Percentiles rank a stretch among this genome's conserved stretches.
phyloP scores from a whole-genome alignment of 2,888 invertebrate genomes.

The Scaptomyza reducta region DNA sequence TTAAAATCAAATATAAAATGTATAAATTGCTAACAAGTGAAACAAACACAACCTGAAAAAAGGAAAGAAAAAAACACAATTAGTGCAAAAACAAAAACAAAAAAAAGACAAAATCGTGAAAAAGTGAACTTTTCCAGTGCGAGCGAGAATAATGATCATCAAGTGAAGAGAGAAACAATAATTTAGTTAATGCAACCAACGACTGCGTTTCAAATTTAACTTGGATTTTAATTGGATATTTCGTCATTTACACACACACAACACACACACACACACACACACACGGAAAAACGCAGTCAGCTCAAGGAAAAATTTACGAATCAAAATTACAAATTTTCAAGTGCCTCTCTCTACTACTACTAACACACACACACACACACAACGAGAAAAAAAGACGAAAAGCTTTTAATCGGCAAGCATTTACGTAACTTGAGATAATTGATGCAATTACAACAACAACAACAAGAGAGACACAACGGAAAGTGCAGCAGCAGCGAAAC shows the following conservation, averaged over 20 bases:
- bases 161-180: conserved; percentile 53
- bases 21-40: conserved; percentile 80
- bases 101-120: conserved; percentile 30
- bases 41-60: conserved; percentile 82
- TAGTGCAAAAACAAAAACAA: conserved; percentile 16
- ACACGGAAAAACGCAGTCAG: conserved; percentile 53
- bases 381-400: conserved; percentile 20
- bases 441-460: conserved; percentile 47
- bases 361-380: too few species aligned
- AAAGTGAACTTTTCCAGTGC: conserved; percentile 41
- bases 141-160: conserved; percentile 65
- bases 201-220: conserved; percentile 42
- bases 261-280: neutral
- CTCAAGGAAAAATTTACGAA: conserved; percentile 48
- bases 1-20: conserved; percentile 77
- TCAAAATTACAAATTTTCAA: conserved; percentile 58
- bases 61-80: conserved; percentile 36
- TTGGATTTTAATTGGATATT: conserved; percentile 58
- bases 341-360: conserved; percentile 56
- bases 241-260: conserved; percentile 12
- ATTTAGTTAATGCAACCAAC: conserved; percentile 16
- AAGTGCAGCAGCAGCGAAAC: conserved; percentile 69
- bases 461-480: conserved; percentile 37
- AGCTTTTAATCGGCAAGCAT: conserved; percentile 58
- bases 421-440: conserved; percentile 71